Evolutionary conservation across 2,888 invertebrate species (phyloP), one percentile per base, ranked within the genome.

Genomic region (Rotaria macrura): DNA sequence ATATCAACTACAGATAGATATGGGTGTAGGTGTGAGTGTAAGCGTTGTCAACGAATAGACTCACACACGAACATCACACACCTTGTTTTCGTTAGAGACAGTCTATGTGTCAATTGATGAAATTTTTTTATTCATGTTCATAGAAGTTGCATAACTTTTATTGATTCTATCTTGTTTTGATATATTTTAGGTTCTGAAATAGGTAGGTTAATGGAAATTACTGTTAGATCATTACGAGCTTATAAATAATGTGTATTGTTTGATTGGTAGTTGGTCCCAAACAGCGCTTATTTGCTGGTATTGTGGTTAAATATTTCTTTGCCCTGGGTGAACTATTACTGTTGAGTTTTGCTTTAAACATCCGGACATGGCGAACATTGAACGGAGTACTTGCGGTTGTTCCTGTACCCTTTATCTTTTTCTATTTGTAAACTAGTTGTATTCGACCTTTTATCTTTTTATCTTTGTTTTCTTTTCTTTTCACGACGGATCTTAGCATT

Each of bases 391-490:
- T 85, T 14, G 57, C 83, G 3, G 9, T 86, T 55, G 40, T 57
- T 54, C n/a, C 84, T 49, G 47, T 86, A 55, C 86, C 86, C 0
- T 85, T 86, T 55, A 65, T 86, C 5, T 79, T 43, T 55, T 86
- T 84, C 38, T 86, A 74, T 72, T 86, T 55, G 86, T 92, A 89
- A 87, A 88, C 87, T 79, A 49, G 20, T 54, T 79, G 29, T 38
- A 23, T 43, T 38, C 23, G n/a, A 55, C 17, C n/a, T 29, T 17
- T 34, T 34, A 14, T 34, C 4, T 79, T 23, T 74, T 79, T 25
- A 17, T 47, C 23, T 29, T 20, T 29, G 2, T 65, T 17, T 65
- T 65, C 25, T 65, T 17, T 65, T 17, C 14, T 40, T 1, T 79
- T 79, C 1, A 43, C 10, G 14, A 47, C 9, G n/a, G n/a, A n/a